A percentile compares a stretch with the other conserved stretches of the same genome.
phyloP scores from a whole-genome alignment of 1,140 invertebrate species.

The Notospermus geniculatus region DNA sequence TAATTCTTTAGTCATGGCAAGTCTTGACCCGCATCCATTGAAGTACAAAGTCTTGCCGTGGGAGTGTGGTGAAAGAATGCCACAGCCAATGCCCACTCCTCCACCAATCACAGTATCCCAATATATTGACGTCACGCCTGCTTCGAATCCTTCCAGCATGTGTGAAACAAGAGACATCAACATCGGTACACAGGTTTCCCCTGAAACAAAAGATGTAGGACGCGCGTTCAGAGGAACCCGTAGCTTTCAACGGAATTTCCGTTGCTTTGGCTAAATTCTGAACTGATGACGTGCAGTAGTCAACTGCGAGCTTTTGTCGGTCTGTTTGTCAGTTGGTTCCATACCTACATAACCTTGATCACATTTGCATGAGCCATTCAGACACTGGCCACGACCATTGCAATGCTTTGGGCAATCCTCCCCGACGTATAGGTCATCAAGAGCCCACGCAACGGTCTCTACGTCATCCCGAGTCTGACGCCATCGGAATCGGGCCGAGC shows the following conservation, averaged over 20 bases:
- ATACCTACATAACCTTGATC: constrained; percentile 51
- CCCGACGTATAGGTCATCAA: constrained; percentile 58
- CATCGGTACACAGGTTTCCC: constrained; percentile 40
- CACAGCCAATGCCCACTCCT: constrained; percentile 55
- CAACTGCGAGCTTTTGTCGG: too few relatives aligned
- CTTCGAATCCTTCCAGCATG: constrained; percentile 57
- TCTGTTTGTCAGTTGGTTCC: background rate
- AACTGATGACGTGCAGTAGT: too few relatives aligned
- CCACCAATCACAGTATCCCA: constrained; percentile 57
- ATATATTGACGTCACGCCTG: constrained; percentile 40
- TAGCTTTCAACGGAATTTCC: too few relatives aligned
- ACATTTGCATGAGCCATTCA: constrained; percentile 52
- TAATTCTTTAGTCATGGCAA: constrained; percentile 55
- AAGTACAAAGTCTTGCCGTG: constrained; percentile 59
- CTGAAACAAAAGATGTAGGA: constrained; percentile 31
- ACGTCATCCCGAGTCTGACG: constrained; percentile 37
- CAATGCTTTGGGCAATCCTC: constrained; percentile 54
- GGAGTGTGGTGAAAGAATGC: constrained; percentile 52
- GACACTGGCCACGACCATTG: constrained; percentile 55
- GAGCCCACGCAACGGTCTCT: constrained; percentile 50
- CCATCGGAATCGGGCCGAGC: constrained; percentile 52
- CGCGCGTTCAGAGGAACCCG: background rate
- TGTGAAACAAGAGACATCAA: constrained; percentile 30
- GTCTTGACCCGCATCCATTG: constrained; percentile 55
- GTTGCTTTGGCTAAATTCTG: too few relatives aligned